These are phyloP conservation scores for Escarpia spicata DNA, from an alignment of 2,888 invertebrate genomes.

Conservation along the genomic window DNA sequence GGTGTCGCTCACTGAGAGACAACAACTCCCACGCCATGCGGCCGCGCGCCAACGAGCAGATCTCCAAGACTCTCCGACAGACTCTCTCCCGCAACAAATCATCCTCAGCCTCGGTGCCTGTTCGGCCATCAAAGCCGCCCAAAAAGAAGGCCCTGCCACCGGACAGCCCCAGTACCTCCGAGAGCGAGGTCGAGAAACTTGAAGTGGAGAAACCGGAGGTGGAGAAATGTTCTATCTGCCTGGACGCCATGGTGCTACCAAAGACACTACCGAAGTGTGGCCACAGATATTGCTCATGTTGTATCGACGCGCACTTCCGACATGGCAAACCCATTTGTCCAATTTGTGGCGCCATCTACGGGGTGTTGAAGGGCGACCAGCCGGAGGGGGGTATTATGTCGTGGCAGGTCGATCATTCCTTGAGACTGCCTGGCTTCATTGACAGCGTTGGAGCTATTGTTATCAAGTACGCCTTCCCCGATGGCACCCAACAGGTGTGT, in stretches of 20 bases:
- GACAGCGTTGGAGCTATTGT: slow-evolving; percentile 38
- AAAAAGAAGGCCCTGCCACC: background rate
- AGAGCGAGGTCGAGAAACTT: background rate
- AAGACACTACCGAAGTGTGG: slow-evolving; percentile 46
- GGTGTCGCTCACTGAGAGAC: background rate
- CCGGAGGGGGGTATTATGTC: slow-evolving; percentile 51
- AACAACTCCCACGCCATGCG: background rate
- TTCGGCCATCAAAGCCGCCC: background rate
- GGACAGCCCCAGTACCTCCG: background rate
- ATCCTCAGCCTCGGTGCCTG: background rate
- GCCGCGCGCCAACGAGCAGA: background rate
- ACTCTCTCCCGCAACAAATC: background rate
- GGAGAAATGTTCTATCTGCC: slow-evolving; percentile 49
- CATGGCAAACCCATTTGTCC: slow-evolving; percentile 53
- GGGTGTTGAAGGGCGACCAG: slow-evolving; percentile 50
- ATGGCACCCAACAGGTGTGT: slow-evolving; percentile 51
- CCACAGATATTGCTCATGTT: slow-evolving; percentile 51
- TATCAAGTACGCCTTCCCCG: slow-evolving; percentile 57
- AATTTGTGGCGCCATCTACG: slow-evolving; percentile 51
- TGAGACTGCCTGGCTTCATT: slow-evolving; percentile 40
- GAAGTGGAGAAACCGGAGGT: background rate
- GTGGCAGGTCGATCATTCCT: background rate
- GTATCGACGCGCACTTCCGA: slow-evolving; percentile 49
- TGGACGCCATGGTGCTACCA: slow-evolving; percentile 39
- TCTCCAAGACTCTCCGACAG: background rate